A percentile compares a stretch with the other conserved stretches of the same genome.
Evolutionary conservation across 2,113 vertebrate species (phyloP).

Genomic region (Indicator indicator): DNA sequence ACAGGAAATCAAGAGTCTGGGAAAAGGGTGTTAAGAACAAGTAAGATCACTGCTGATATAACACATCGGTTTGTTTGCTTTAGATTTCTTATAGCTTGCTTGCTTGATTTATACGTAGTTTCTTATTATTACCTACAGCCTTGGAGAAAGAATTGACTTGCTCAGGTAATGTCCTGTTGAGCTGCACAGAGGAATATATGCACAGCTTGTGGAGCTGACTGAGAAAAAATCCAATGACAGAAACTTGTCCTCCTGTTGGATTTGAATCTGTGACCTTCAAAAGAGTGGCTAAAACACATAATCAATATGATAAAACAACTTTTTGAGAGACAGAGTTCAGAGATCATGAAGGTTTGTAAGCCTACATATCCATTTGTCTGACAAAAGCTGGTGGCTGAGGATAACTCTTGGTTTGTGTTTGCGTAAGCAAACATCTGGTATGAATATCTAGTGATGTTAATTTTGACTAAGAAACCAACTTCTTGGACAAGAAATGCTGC

Average conservation of each 20-base stretch:
- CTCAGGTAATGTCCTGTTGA: not conserved
- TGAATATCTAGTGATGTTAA: not conserved
- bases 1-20: not conserved
- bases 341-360: not conserved
- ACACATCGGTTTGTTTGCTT: not conserved
- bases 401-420: not conserved
- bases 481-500: not conserved
- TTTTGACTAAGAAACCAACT: not conserved
- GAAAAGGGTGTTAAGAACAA: not conserved
- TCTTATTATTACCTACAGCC: not conserved
- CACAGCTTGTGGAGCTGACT: not conserved
- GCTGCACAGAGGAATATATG: not conserved
- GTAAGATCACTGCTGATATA: not conserved
- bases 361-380: not conserved
- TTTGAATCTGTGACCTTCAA: not conserved
- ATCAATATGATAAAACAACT: not conserved
- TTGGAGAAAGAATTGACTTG: slow-evolving; percentile 10
- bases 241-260: not conserved
- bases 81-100: slow-evolving; percentile 16
- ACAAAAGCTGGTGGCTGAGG: not conserved
- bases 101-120: slow-evolving; percentile 19
- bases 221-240: not conserved
- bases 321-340: not conserved
- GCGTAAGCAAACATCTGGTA: not conserved
- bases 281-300: not conserved